Base-by-base conservation (phyloP, 2,797 vertebrate genomes). In the Moxostoma hubbsi region DNA sequence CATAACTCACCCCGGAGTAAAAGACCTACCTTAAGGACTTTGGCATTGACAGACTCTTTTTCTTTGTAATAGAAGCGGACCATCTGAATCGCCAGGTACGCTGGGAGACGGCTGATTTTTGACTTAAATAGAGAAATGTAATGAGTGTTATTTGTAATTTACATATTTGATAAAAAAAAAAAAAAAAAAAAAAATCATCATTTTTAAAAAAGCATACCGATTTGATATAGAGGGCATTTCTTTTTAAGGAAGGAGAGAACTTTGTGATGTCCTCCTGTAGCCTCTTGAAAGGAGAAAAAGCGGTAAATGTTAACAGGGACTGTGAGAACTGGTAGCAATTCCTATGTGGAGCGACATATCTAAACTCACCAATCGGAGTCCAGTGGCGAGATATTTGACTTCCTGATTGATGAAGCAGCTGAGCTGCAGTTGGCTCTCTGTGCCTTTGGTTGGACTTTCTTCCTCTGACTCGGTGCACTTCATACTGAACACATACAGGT, bases 381-480 rank as follows among this genome's bases (percentile, higher is more conserved):
- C 98, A 73, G 98, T 99, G 85, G 97, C 96, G 73, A 99, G 94
- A 84, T 99, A 99, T 88, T 99, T 99, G 82, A 99, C 98, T 93
- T 99, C 98, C 87, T 98, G 98, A 93, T 98, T 99, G 89, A 99
- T 99, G 90, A 99, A 99, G 90, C 98, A 99, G 86, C 97, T 99
- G 83, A 99, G 96, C 77, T 99, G 98, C 76, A 99, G 96, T 61
- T 96, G 96, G 88, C 92, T 99, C 84, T 99, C 98, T 84, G 95
- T 97, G 88, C 97, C 97, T 90, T 97, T 98, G 87, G 96, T 95
- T 53, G 96, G 96, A 74, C 97, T 96, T 84, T 99, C 98, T 1
- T 97, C 96, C 89, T 99, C 97, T 4, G 96, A 91, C 92, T 99
- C 98, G 85, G 96, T 95, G 89, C 98, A 99, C 94, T 98, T 99